Conservation (phyloP, 2,113 vertebrate species). For the Eidolon helvum region DNA sequence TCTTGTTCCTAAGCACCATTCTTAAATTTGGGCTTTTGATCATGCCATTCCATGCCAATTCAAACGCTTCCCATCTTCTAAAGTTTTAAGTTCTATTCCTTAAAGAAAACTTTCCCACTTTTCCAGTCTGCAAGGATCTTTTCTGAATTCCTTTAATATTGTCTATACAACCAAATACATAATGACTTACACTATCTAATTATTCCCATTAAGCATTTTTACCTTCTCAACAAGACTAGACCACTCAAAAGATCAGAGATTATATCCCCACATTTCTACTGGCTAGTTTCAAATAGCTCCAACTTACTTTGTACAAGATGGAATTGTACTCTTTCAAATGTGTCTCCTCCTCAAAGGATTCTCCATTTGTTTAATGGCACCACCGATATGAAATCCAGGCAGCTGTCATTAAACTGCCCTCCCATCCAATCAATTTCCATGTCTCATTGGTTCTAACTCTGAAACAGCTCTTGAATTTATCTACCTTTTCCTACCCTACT, state of each 20-base stretch:
- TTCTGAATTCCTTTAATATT: conserved; percentile 27
- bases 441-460: background rate
- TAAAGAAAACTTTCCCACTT: background rate
- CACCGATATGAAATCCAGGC: conserved; percentile 25
- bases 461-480: conserved; percentile 11
- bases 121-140: background rate
- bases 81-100: conserved; percentile 13
- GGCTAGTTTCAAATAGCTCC: background rate
- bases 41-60: background rate
- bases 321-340: background rate
- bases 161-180: background rate
- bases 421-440: background rate
- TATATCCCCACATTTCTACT: background rate
- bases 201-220: background rate
- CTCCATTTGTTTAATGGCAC: background rate
- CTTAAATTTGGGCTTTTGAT: conserved; percentile 8
- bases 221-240: background rate
- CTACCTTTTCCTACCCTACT: background rate
- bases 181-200: background rate
- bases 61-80: background rate
- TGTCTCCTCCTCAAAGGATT: background rate
- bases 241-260: background rate
- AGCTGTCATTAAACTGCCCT: background rate
- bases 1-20: background rate
- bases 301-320: conserved; percentile 33